phyloP scores from a whole-genome alignment of 2,888 invertebrate genomes.

The Lepeophtheirus nordmannii region DNA sequence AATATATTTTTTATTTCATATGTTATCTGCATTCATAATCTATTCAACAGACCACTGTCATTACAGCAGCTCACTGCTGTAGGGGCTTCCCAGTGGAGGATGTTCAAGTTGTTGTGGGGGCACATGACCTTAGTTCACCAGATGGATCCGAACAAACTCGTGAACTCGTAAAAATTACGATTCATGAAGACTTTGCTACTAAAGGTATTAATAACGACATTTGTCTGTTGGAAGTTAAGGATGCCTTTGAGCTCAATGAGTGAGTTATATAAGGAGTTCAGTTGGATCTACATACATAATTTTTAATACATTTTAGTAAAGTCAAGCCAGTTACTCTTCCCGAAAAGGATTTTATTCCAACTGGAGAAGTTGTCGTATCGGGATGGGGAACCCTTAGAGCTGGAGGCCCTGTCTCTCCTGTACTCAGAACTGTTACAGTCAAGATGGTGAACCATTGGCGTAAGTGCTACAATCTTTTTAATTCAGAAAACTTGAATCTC shows the following conservation, averaged over 20 bases:
- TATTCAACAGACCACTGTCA: not conserved
- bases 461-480: no score
- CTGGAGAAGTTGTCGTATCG: conserved; percentile 21
- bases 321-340: conserved; percentile 24
- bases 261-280: conserved; percentile 2
- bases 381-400: conserved; percentile 26
- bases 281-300: no score
- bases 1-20: no score
- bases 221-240: conserved; percentile 49
- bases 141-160: not conserved
- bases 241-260: conserved; percentile 28
- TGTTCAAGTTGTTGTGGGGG: conserved; percentile 2
- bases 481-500: no score
- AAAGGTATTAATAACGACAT: conserved; percentile 49
- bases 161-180: conserved; percentile 31
- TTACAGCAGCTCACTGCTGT: conserved; percentile 15
- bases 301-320: not conserved
- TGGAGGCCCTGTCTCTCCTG: conserved; percentile 24
- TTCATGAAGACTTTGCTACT: no score
- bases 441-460: conserved; percentile 20
- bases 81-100: not conserved
- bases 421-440: conserved; percentile 25
- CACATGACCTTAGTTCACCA: not conserved
- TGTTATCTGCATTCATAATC: no score
- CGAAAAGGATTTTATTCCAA: conserved; percentile 19